These are phyloP conservation scores for Archilochus colubris DNA, from an alignment of 2,113 vertebrate genomes.

Conservation along the genomic window DNA sequence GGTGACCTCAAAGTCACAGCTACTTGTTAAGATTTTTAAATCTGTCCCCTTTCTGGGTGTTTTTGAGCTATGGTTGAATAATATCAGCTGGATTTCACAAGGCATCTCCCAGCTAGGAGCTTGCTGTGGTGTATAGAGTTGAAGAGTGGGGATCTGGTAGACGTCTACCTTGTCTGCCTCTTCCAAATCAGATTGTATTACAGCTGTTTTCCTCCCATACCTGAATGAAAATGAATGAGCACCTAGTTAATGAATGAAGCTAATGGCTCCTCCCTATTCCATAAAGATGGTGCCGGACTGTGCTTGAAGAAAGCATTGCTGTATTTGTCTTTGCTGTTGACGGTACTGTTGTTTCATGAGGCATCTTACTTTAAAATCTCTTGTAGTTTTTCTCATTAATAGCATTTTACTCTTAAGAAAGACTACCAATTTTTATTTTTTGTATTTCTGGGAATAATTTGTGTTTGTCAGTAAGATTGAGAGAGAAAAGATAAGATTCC, in stretches of 20 bases:
- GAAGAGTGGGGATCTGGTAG: neutral
- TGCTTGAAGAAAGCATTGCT: neutral
- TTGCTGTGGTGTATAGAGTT: neutral
- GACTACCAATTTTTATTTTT: neutral
- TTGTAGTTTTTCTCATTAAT: neutral
- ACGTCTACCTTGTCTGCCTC: neutral
- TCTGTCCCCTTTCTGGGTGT: neutral
- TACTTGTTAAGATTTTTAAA: neutral
- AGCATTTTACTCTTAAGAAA: neutral
- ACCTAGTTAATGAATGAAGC: neutral
- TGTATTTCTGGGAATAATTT: neutral
- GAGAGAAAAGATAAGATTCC: neutral
- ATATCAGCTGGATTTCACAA: neutral
- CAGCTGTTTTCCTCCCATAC: neutral
- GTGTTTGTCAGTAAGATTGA: neutral
- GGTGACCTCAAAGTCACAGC: neutral
- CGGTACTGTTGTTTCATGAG: neutral
- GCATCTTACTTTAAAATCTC: neutral
- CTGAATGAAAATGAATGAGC: neutral
- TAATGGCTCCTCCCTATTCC: neutral
- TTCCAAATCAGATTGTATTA: neutral
- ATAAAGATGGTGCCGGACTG: neutral
- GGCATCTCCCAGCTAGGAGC: neutral
- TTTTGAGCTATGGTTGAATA: neutral
- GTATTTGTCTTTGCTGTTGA: neutral